Evolutionary conservation across 2,888 invertebrate genomes (phyloP).

Genomic region (Dichetophora obliterata): DNA sequence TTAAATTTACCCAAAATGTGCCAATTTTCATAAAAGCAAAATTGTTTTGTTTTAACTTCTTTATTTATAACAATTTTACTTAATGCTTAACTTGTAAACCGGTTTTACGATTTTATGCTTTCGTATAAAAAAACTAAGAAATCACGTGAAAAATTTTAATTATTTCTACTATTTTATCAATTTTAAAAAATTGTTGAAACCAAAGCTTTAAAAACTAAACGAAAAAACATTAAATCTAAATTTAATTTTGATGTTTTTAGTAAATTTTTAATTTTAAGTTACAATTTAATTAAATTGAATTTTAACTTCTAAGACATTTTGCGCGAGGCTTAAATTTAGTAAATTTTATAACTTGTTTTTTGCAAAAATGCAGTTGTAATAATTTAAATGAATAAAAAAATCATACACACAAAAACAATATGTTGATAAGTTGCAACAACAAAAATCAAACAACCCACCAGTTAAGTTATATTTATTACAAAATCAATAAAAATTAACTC

Average conservation of each 20-base stretch:
- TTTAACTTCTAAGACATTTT: conserved; percentile 40
- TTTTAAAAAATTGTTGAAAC: conserved; percentile 48
- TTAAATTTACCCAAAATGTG: conserved; percentile 39
- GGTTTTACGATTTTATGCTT: conserved; percentile 7
- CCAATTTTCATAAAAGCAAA: conserved; percentile 31
- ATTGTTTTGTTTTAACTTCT: background rate
- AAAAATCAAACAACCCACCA: conserved; percentile 50
- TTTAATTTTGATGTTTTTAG: conserved; percentile 36
- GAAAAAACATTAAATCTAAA: conserved; percentile 30
- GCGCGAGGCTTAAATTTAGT: conserved; percentile 41
- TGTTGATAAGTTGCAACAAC: conserved; percentile 28
- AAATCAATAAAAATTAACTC: background rate
- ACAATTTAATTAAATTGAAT: conserved; percentile 25
- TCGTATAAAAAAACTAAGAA: background rate
- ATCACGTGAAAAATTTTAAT: background rate
- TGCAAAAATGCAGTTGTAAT: conserved; percentile 10
- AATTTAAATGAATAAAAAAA: background rate
- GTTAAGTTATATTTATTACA: conserved; percentile 45
- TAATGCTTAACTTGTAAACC: background rate
- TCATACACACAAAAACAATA: conserved; percentile 4
- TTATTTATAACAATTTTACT: too few species aligned
- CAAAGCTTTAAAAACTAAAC: conserved; percentile 51
- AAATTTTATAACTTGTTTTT: conserved; percentile 31
- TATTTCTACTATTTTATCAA: conserved; percentile 25
- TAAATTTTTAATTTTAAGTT: conserved; percentile 37